Base-by-base conservation (phyloP, 2,888 invertebrate species). In the Nephrotoma appendiculata region DNA sequence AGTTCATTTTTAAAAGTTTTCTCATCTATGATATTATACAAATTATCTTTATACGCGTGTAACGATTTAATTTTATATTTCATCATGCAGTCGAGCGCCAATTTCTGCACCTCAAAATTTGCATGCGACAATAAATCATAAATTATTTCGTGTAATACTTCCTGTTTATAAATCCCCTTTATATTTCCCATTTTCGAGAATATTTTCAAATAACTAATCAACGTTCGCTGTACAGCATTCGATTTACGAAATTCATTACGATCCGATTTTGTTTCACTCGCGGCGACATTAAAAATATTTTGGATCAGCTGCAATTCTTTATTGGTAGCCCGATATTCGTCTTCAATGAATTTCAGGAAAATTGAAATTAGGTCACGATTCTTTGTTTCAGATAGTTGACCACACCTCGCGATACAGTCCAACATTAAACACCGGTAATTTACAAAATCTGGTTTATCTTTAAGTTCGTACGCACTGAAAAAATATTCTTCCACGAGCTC, bases 1-100 rank as follows among this genome's bases (percentile, higher is more conserved):
- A 99, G 91, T 91, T 98, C 97, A 89, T 95, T 95, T 92, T 96
- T 97, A 88, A 99, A 96, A 88, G 96, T 96, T 89, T 96, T 96
- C 88, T 98, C 97, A 89, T 98, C 96, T 5, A 98, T 93, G 86
- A 99, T 92, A 88, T 95, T 94, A 88, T 95, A 94, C 86, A 99
- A 92, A 89, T 97, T 94, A 71, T 94, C 95, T 90, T 96, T 96
- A 90, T 99, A 98, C 0, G 96, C 95, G 0, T 92, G 90, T 6
- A 98, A 90, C 89, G 94, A 95, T 90, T 96, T 96, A 88, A 95
- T 94, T 90, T 96, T 97, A 91, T 98, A 99, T 0, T 96, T 95
- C 89, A 97, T 92, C 1, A 99, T 91, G 90, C 98, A 99, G 89
- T 96, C 96, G 71, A 99, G 91, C 0, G 98, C 96, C 86, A 94